phyloP scores from a whole-genome alignment of 2,888 invertebrate genomes.

The Acrocera orbiculus region DNA sequence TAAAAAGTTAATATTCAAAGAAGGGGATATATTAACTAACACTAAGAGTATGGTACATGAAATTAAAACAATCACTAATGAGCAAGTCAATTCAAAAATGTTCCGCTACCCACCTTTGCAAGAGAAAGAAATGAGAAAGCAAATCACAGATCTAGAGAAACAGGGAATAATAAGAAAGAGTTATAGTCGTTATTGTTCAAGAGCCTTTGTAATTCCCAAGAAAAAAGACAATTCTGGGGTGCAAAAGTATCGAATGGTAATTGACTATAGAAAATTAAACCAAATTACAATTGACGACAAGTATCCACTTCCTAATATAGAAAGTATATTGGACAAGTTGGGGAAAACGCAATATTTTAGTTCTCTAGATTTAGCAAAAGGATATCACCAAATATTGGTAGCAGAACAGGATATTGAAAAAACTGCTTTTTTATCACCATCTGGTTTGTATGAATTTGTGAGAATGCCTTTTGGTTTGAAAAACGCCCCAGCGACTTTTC shows the following conservation, averaged over 20 bases:
- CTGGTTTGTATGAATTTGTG: conserved; percentile 5
- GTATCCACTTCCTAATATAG: conserved; percentile 8
- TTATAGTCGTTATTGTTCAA: conserved; percentile 6
- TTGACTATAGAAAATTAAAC: conserved; percentile 9
- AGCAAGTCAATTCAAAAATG: conserved; percentile 8
- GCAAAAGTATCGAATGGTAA: conserved; percentile 7
- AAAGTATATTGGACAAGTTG: conserved; percentile 9
- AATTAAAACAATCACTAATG: conserved; percentile 6
- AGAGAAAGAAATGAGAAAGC: conserved; percentile 4
- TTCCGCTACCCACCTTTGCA: conserved; percentile 8
- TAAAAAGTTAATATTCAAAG: conserved; percentile 4
- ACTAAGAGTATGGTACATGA: conserved; percentile 4
- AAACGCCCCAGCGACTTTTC: conserved; percentile 9
- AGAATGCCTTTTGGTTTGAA: conserved; percentile 7
- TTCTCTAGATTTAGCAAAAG: conserved; percentile 10
- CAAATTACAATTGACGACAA: conserved; percentile 8
- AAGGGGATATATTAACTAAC: conserved; percentile 6
- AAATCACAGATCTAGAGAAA: conserved; percentile 7
- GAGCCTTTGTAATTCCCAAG: conserved; percentile 7
- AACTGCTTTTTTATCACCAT: conserved; percentile 9
- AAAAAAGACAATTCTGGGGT: conserved; percentile 7
- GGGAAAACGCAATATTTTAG: conserved; percentile 10
- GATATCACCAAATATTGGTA: conserved; percentile 7
- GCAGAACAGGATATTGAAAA: conserved; percentile 10
- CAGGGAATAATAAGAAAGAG: conserved; percentile 7